Percentiles rank a stretch among this genome's conserved stretches.
Conservation (phyloP, 1,140 invertebrate genomes). For the fruit fly (Drosophila melanogaster) region DNA sequence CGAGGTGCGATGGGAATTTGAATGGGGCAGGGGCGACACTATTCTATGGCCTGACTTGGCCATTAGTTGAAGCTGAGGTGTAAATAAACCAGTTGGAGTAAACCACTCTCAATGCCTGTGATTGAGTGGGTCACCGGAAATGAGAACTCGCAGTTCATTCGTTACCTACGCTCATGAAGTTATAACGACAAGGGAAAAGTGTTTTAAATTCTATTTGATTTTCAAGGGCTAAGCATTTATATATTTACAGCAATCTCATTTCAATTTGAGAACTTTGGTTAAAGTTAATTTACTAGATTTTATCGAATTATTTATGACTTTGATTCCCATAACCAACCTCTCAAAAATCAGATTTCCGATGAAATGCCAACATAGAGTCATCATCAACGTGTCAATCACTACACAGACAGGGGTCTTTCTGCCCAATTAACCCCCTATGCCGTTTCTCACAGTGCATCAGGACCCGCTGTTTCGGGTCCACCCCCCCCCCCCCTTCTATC, state of each 20-base stretch:
- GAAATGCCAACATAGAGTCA: slow-evolving; percentile 35
- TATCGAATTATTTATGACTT: slow-evolving; percentile 14
- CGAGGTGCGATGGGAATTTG: background rate
- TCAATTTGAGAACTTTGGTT: too few relatives aligned
- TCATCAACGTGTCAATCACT: slow-evolving; percentile 54
- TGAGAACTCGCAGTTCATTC: slow-evolving; percentile 30
- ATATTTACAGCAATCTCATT: too few relatives aligned
- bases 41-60: slow-evolving; percentile 57
- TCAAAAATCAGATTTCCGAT: slow-evolving; percentile 2
- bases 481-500: slow-evolving; percentile 27
- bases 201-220: too few relatives aligned
- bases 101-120: slow-evolving; percentile 1
- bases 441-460: slow-evolving; percentile 68
- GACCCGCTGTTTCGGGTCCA: background rate
- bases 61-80: slow-evolving; percentile 62
- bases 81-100: slow-evolving; percentile 43
- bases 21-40: slow-evolving; percentile 9
- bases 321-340: background rate
- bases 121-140: slow-evolving; percentile 34
- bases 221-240: too few relatives aligned
- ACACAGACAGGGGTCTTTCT: slow-evolving; percentile 48
- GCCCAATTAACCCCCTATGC: slow-evolving; percentile 68
- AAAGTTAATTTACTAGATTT: too few relatives aligned
- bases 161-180: slow-evolving; percentile 14
- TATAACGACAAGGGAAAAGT: background rate